A percentile compares a stretch with the other conserved stretches of the same genome.
These are phyloP conservation scores for Chrosomus eos DNA, from an alignment of 2,797 vertebrate species.

Conservation along the genomic window DNA sequence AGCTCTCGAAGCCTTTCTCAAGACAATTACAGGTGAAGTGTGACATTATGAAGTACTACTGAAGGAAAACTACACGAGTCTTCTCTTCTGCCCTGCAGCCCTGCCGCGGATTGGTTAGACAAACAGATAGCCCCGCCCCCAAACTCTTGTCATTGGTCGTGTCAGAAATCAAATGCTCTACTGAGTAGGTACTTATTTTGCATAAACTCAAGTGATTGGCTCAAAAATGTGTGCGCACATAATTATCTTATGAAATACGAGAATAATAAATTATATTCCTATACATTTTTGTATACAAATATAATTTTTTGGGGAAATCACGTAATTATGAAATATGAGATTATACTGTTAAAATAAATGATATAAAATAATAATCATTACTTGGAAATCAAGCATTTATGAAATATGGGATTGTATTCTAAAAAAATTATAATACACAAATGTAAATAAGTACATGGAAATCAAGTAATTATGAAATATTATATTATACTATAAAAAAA, in stretches of 20 bases:
- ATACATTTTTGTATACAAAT: background rate
- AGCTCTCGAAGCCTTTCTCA: background rate
- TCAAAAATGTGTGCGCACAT: background rate
- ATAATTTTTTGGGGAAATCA: background rate
- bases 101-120: background rate
- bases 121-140: background rate
- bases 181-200: too few relatives aligned
- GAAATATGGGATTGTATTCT: background rate
- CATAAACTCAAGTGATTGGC: background rate
- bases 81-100: background rate
- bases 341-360: background rate
- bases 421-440: background rate
- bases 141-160: too few relatives aligned
- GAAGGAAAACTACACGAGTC: background rate
- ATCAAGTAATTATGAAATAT: background rate
- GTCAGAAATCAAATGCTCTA: too few relatives aligned
- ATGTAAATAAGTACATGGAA: background rate
- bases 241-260: background rate
- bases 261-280: background rate
- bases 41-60: constrained; percentile 1
- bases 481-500: background rate
- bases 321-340: background rate
- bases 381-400: background rate
- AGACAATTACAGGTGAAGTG: constrained; percentile 1
- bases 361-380: background rate